Percentiles rank a stretch among this genome's conserved stretches.
Evolutionary conservation across 2,888 invertebrate species (phyloP).

Genomic region (Corythucha ciliata): DNA sequence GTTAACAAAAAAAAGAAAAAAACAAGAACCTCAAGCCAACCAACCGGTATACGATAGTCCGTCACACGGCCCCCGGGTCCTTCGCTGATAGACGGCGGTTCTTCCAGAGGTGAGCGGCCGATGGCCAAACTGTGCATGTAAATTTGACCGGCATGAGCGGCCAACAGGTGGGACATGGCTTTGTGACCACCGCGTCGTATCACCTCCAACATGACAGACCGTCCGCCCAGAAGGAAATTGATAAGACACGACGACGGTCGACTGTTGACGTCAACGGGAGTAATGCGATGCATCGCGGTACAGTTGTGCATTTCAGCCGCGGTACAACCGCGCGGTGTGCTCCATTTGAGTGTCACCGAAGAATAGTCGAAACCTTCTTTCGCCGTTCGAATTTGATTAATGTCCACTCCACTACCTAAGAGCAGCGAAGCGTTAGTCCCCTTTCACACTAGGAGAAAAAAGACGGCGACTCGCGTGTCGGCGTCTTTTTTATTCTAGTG

Average conservation of each 20-base stretch:
- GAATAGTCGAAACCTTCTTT: constrained; percentile 68
- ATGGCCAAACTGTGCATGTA: constrained; percentile 88
- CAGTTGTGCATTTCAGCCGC: constrained; percentile 72
- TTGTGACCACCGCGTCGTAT: constrained; percentile 52
- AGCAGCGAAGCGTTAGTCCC: no score
- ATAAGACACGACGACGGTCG: constrained; percentile 94
- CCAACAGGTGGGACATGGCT: constrained; percentile 83
- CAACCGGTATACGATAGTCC: constrained; percentile 66
- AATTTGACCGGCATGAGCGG: constrained; percentile 91
- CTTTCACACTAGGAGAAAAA: neutral
- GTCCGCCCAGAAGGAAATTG: constrained; percentile 89
- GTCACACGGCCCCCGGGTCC: constrained; percentile 89
- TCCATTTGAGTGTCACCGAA: constrained; percentile 90
- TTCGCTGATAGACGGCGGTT: constrained; percentile 90
- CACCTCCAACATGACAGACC: constrained; percentile 87
- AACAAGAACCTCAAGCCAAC: constrained; percentile 24
- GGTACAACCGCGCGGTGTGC: constrained; percentile 83
- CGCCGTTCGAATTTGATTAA: constrained; percentile 53
- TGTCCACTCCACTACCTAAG: constrained; percentile 49
- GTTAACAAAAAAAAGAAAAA: constrained; percentile 3
- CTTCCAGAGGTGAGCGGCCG: constrained; percentile 75
- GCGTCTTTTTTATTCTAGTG: neutral
- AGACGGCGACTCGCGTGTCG: neutral
- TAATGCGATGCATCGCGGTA: constrained; percentile 78
- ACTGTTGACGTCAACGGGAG: constrained; percentile 90